These are phyloP conservation scores for Liparis tanakae DNA, from an alignment of 2,797 vertebrate genomes.

Conservation along the genomic window DNA sequence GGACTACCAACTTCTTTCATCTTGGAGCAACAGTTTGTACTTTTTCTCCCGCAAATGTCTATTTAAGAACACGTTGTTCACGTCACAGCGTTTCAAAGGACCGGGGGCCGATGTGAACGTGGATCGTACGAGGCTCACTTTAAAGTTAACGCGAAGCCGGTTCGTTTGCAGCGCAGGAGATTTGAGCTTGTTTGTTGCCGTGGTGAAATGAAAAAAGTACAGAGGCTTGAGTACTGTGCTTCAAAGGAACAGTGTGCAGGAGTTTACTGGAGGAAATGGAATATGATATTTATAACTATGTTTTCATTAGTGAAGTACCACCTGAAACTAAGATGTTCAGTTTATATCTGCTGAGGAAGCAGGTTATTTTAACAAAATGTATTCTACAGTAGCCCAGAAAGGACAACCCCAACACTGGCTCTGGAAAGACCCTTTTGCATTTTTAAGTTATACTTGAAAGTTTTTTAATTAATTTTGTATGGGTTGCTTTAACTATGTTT, in stretches of 20 bases:
- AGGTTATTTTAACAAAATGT: too few relatives aligned
- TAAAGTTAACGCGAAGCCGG: conserved; percentile 15
- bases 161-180: conserved; percentile 1
- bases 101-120: conserved; percentile 2
- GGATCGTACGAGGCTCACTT: conserved; percentile 3
- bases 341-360: too few relatives aligned
- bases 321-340: too few relatives aligned
- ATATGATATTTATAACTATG: too few relatives aligned
- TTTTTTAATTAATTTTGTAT: too few relatives aligned
- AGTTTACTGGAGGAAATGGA: background rate
- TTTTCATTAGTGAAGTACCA: too few relatives aligned
- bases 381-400: too few relatives aligned
- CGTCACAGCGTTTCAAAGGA: conserved; percentile 35
- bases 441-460: too few relatives aligned
- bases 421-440: too few relatives aligned
- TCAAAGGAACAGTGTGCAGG: background rate
- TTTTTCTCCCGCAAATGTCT: conserved; percentile 46
- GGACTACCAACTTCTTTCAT: conserved; percentile 62
- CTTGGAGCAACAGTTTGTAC: conserved; percentile 49
- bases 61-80: conserved; percentile 37
- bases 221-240: background rate
- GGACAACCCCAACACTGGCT: too few relatives aligned
- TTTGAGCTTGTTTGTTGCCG: background rate
- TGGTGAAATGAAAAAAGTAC: background rate
- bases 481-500: too few relatives aligned